These are phyloP conservation scores for Drosophila mettleri DNA, from an alignment of 2,888 invertebrate genomes.

Conservation along the genomic window DNA sequence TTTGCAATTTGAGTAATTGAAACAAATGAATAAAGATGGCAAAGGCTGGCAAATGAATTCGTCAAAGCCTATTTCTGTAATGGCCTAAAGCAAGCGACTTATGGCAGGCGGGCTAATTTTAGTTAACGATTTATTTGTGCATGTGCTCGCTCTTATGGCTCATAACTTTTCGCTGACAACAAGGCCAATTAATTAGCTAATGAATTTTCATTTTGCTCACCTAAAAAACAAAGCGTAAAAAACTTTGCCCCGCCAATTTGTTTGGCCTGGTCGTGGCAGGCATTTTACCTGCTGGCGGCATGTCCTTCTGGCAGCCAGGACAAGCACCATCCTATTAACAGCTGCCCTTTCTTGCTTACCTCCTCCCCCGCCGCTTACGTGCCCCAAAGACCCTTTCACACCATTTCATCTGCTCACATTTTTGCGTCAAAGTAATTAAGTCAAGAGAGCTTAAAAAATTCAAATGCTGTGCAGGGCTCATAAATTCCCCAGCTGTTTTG, in stretches of 20 bases:
- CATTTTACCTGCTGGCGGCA: slow-evolving; percentile 41
- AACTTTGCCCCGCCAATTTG: slow-evolving; percentile 41
- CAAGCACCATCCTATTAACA: slow-evolving; percentile 19
- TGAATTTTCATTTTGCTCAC: slow-evolving; percentile 59
- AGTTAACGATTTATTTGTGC: slow-evolving; percentile 28
- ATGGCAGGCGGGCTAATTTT: slow-evolving; percentile 18
- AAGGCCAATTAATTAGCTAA: slow-evolving; percentile 71
- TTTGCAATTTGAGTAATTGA: slow-evolving; percentile 59
- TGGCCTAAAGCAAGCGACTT: slow-evolving; percentile 21
- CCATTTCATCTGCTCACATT: slow-evolving; percentile 23
- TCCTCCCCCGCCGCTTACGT: too few species aligned
- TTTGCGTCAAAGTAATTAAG: slow-evolving; percentile 54
- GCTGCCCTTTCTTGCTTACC: background rate
- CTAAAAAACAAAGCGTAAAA: slow-evolving; percentile 26
- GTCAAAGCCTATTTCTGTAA: slow-evolving; percentile 36
- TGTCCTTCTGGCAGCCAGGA: slow-evolving; percentile 25
- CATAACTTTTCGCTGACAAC: slow-evolving; percentile 14
- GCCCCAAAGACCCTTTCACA: background rate
- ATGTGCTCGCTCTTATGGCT: background rate
- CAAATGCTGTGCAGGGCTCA: slow-evolving; percentile 44
- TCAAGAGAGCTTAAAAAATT: slow-evolving; percentile 55
- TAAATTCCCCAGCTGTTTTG: slow-evolving; percentile 43
- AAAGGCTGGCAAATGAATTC: slow-evolving; percentile 41
- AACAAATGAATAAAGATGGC: slow-evolving; percentile 30
- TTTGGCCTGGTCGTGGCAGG: slow-evolving; percentile 21